Conservation (phyloP, 2,113 vertebrate genomes). For the Progne subis region DNA sequence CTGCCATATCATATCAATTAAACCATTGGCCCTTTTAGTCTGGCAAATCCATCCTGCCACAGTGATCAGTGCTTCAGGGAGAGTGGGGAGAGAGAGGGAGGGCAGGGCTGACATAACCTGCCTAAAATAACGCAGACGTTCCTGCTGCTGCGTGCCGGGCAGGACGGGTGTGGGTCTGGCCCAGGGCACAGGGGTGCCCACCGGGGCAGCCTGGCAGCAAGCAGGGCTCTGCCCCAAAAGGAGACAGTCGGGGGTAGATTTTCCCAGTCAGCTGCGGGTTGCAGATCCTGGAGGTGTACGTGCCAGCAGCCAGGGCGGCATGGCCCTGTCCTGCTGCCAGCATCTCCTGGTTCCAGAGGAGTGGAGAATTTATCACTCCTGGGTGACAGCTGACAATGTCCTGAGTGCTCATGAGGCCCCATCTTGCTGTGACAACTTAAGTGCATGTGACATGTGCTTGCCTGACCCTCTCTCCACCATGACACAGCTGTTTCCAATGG, state of each 20-base stretch:
- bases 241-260: not conserved
- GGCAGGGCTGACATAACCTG: slow-evolving; percentile 28
- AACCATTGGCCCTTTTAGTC: slow-evolving; percentile 41
- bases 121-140: slow-evolving; percentile 22
- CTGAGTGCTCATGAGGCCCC: fast-evolving
- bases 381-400: not conserved
- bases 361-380: not conserved
- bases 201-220: fast-evolving
- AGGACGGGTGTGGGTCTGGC: fast-evolving
- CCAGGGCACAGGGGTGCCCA: not conserved
- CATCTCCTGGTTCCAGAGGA: not conserved
- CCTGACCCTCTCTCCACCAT: fast-evolving
- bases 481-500: not conserved
- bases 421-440: not conserved
- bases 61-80: not conserved
- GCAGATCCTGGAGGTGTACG: not conserved
- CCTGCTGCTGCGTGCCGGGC: fast-evolving
- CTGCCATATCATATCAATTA: slow-evolving; percentile 66
- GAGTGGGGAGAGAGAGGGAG: not conserved
- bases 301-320: fast-evolving
- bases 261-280: not conserved
- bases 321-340: not conserved
- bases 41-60: slow-evolving; percentile 36
- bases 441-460: fast-evolving
- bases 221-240: not conserved